Evolutionary conservation across 2,888 invertebrate genomes (phyloP).

Genomic region (Nemotelus pantherinus): DNA sequence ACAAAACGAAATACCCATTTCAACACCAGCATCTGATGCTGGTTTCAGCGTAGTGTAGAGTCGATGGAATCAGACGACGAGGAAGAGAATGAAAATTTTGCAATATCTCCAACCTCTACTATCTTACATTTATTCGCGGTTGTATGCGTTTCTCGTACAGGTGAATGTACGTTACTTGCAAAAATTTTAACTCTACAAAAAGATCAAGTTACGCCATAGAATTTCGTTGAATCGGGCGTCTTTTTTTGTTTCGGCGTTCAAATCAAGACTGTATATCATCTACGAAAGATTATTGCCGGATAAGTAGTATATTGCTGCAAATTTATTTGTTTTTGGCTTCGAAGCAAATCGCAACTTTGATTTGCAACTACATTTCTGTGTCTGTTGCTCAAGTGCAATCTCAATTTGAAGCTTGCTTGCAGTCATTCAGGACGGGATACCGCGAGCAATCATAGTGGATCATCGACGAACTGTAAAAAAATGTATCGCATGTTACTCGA

Average conservation of each 20-base stretch:
- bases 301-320: background rate
- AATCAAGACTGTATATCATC: too few species aligned
- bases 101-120: background rate
- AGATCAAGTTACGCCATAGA: too few species aligned
- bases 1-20: too few species aligned
- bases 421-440: background rate
- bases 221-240: background rate
- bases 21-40: background rate
- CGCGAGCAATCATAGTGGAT: background rate
- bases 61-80: background rate
- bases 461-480: slow-evolving; percentile 4
- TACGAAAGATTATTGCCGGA: slow-evolving; percentile 2
- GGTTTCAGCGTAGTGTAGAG: background rate
- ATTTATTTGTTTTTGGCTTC: background rate
- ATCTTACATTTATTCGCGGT: too few species aligned
- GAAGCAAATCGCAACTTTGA: slow-evolving; percentile 3
- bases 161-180: slow-evolving; percentile 26
- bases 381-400: background rate
- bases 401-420: background rate
- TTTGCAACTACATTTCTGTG: background rate
- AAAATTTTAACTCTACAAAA: too few species aligned
- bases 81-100: slow-evolving; percentile 30
- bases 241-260: background rate
- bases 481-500: background rate
- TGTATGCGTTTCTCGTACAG: background rate